Percentiles rank a stretch among this genome's conserved stretches.
Conservation (phyloP, 2,888 invertebrate genomes). For the Yponomeuta malinellus region DNA sequence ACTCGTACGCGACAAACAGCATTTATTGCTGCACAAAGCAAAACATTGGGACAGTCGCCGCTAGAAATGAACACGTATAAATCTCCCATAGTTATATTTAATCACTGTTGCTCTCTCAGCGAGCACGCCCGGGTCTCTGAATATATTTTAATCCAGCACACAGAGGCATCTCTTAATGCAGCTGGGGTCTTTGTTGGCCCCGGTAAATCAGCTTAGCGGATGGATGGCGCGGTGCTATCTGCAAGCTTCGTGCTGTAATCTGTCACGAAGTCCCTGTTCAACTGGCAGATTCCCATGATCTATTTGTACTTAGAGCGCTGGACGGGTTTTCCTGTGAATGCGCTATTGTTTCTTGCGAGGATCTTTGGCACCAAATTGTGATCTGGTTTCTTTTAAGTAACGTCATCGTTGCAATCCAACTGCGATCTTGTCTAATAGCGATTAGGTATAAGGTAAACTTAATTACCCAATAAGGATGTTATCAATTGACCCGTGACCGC, state of each 20-base stretch:
- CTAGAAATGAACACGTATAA: constrained; percentile 69
- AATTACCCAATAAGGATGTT: too few relatives aligned
- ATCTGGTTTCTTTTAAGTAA: neutral
- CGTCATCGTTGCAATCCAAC: too few relatives aligned
- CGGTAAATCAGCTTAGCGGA: constrained; percentile 69
- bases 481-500: too few relatives aligned
- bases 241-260: constrained; percentile 48
- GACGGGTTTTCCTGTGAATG: neutral
- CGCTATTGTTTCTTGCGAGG: neutral
- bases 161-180: constrained; percentile 55
- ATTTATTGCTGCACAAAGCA: constrained; percentile 41
- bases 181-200: constrained; percentile 49
- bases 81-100: constrained; percentile 68
- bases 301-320: neutral
- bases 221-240: constrained; percentile 58
- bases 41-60: neutral
- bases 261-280: constrained; percentile 27
- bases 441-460: too few relatives aligned
- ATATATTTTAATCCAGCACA: constrained; percentile 59
- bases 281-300: constrained; percentile 12
- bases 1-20: constrained; percentile 31
- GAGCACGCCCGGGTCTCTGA: constrained; percentile 58
- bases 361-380: neutral
- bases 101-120: constrained; percentile 54
- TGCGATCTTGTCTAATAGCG: too few relatives aligned